These are phyloP conservation scores for Artibeus jamaicensis DNA, from an alignment of 2,797 vertebrate species.

Conservation along the genomic window DNA sequence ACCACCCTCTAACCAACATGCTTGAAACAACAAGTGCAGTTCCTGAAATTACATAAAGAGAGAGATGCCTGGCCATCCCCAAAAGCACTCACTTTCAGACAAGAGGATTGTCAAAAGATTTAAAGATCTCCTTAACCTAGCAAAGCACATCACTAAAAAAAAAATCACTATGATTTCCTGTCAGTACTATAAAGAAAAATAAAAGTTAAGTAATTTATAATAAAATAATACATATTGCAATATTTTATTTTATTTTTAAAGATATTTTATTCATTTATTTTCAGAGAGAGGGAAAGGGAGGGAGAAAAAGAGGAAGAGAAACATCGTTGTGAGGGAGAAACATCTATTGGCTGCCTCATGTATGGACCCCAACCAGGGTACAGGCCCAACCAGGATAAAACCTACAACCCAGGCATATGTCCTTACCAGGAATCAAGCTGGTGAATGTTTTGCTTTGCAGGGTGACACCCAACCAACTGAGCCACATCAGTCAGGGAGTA, in stretches of 20 bases:
- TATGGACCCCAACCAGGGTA: no score
- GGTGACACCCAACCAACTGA: no score
- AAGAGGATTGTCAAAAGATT: background rate
- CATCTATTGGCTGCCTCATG: no score
- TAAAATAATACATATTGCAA: background rate
- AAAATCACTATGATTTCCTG: background rate
- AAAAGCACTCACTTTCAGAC: background rate
- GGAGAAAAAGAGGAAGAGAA: no score
- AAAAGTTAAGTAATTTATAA: background rate
- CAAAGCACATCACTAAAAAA: conserved; percentile 15
- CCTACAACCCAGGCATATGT: no score
- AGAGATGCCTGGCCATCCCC: background rate
- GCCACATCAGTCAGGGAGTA: background rate
- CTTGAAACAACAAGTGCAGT: background rate
- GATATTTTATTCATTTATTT: no score
- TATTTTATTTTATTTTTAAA: background rate
- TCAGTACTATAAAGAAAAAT: background rate
- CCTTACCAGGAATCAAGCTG: no score
- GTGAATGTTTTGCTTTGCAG: no score
- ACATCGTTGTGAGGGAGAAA: no score
- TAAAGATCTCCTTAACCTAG: background rate
- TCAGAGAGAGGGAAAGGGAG: no score
- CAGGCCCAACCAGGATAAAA: no score
- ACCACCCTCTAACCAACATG: background rate
- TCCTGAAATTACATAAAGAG: background rate